Evolutionary conservation across 1,140 invertebrate genomes (phyloP), one percentile per base, ranked within the genome.

Genomic region (Stegodyphus mimosarum): DNA sequence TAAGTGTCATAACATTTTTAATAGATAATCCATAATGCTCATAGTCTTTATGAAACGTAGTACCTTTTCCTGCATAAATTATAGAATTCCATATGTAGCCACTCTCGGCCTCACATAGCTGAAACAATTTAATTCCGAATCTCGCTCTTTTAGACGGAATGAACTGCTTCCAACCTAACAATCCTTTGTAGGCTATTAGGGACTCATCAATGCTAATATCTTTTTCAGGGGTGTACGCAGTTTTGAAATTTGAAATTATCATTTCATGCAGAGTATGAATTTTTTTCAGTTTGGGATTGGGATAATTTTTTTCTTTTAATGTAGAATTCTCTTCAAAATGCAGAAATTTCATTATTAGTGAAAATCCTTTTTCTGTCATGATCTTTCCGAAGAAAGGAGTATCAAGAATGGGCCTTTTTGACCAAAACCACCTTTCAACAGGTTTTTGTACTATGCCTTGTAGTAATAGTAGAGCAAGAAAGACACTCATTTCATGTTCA

Each of bases 401-500:
- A 9, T 33, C n/a, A 9, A 72, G 10, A 48, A 50, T 48, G 6
- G 33, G 33, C 7, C 70, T 6, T n/a, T 72, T 72, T 11, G 33
- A 49, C 70, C 70, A 72, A 17, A 72, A 72, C 70, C 70, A 72
- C 48, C n/a, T 48, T 51, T 72, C 70, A 11, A 72, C 70, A 13
- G 70, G 33, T 72, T 72, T 72, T 48, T 72, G 6, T 6, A 50
- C n/a, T 33, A 72, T 72, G 33, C 70, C 70, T 72, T 72, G 70
- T 7, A 72, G 70, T 72, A 72, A 13, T 6, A 72, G 50, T 11
- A 72, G 10, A n/a, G n/a, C n/a, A n/a, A n/a, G n/a, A n/a, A n/a
- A n/a, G n/a, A n/a, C n/a, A n/a, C n/a, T n/a, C n/a, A 72, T 72
- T 50, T 72, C 70, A 7, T 72, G 6, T 6, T 7, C n/a, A 72